These are phyloP conservation scores for Hypercompe scribonia DNA, from an alignment of 2,888 invertebrate species.

Conservation along the genomic window DNA sequence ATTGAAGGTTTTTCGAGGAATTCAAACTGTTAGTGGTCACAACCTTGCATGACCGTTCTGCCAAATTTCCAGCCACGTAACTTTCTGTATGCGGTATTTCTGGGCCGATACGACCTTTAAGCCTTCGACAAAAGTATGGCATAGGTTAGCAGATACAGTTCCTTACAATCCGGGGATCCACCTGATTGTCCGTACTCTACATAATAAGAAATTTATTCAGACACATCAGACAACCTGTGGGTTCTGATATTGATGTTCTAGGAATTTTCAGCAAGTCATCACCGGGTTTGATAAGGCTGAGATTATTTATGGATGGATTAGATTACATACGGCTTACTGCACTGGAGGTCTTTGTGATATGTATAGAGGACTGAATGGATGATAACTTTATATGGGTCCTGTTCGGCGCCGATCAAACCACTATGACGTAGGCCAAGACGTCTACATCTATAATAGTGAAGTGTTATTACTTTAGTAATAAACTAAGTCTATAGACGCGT, in stretches of 20 bases:
- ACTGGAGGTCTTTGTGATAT: conserved; percentile 24
- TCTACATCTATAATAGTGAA: conserved; percentile 11
- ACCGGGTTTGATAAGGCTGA: conserved; percentile 6
- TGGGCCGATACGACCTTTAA: neutral
- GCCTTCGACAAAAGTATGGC: neutral
- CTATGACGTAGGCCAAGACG: conserved; percentile 16
- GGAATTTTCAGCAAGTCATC: neutral
- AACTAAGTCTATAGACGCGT: neutral
- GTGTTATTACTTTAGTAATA: conserved; percentile 15
- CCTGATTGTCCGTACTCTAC: neutral
- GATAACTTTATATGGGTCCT: conserved; percentile 42
- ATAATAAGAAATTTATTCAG: neutral
- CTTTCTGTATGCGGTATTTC: neutral
- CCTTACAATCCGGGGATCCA: neutral
- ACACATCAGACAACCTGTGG: neutral
- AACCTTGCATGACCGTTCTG: no score
- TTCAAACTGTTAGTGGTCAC: no score
- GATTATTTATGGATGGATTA: neutral
- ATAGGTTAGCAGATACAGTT: no score
- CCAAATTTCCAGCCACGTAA: neutral
- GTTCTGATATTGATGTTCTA: neutral
- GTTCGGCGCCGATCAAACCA: conserved; percentile 36
- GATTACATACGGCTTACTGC: conserved; percentile 3
- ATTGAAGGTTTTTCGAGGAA: neutral
- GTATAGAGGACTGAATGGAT: conserved; percentile 29